Percentiles rank a stretch among this genome's conserved stretches.
Evolutionary conservation across 2,797 vertebrate species (phyloP).

Genomic region (Sebastes kiyomatsui): DNA sequence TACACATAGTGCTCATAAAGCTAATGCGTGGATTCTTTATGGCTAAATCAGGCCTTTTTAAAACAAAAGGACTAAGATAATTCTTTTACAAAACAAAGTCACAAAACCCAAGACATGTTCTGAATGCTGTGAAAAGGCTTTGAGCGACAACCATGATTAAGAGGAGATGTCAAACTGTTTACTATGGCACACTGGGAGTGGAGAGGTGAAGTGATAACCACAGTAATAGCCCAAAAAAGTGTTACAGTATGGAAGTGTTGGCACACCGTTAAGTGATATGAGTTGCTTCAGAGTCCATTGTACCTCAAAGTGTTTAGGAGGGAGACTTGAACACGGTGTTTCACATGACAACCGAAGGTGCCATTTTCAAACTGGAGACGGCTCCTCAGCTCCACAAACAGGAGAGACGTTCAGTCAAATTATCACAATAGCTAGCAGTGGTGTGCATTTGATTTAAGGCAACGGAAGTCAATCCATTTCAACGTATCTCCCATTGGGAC

Average conservation of each 20-base stretch:
- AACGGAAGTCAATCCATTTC: slow-evolving; percentile 70
- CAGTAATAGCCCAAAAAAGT: slow-evolving; percentile 27
- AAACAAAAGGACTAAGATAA: slow-evolving; percentile 91
- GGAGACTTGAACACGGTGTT: slow-evolving; percentile 48
- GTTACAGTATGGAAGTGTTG: slow-evolving; percentile 53
- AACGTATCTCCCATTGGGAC: slow-evolving; percentile 47
- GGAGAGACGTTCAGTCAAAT: slow-evolving; percentile 71
- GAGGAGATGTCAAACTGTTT: slow-evolving; percentile 47
- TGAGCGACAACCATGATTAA: slow-evolving; percentile 62
- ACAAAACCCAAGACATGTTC: slow-evolving; percentile 83
- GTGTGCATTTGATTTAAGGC: slow-evolving; percentile 81
- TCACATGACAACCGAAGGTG: slow-evolving; percentile 51
- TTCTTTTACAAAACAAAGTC: slow-evolving; percentile 75
- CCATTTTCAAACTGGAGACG: slow-evolving; percentile 4
- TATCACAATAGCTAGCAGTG: slow-evolving; percentile 72
- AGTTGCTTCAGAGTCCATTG: slow-evolving; percentile 58
- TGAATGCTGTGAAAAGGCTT: slow-evolving; percentile 79
- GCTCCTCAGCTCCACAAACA: neutral
- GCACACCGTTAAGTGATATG: slow-evolving; percentile 54
- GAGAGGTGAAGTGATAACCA: slow-evolving; percentile 67
- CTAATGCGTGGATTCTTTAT: slow-evolving; percentile 81
- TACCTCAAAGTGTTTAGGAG: slow-evolving; percentile 48
- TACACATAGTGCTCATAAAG: slow-evolving; percentile 89
- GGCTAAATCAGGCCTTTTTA: slow-evolving; percentile 90
- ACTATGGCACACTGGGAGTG: slow-evolving; percentile 81